Evolutionary conservation across 2,113 vertebrate species (phyloP).

Genomic region (Benitochromis conjunctus): DNA sequence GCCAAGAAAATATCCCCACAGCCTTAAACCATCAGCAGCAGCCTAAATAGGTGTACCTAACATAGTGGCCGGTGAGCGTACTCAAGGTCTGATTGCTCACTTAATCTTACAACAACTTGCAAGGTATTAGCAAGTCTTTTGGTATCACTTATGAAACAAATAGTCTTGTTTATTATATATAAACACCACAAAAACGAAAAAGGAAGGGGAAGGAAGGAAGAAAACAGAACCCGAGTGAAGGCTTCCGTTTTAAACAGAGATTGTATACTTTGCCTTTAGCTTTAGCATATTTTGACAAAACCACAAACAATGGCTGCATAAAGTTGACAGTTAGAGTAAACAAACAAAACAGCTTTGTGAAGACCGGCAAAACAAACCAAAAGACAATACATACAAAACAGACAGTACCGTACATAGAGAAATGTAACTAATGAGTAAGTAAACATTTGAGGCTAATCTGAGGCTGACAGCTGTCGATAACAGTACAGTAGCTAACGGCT

Average conservation of each 20-base stretch:
- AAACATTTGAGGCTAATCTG: not conserved
- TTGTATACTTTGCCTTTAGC: not conserved
- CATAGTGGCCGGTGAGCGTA: not conserved
- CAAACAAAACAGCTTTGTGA: not conserved
- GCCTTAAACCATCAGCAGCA: not conserved
- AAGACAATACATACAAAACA: not conserved
- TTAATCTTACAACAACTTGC: not conserved
- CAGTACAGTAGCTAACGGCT: slow-evolving; percentile 14
- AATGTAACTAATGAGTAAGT: not conserved
- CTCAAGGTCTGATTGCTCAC: not conserved
- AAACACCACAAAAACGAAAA: not conserved
- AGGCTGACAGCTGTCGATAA: slow-evolving; percentile 11
- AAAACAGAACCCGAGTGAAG: not conserved
- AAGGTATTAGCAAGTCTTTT: not conserved
- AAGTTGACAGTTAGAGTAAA: not conserved
- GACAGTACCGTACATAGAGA: not conserved
- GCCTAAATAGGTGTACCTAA: not conserved
- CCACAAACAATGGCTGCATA: not conserved
- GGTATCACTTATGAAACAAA: not conserved
- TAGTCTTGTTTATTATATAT: not conserved
- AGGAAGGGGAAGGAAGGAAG: not conserved
- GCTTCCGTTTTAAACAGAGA: not conserved
- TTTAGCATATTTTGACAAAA: not conserved
- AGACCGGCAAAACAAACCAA: not conserved
- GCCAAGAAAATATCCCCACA: not conserved